Base-by-base conservation (phyloP, 2,113 vertebrate species). In the Pachypanchax playfairii region DNA sequence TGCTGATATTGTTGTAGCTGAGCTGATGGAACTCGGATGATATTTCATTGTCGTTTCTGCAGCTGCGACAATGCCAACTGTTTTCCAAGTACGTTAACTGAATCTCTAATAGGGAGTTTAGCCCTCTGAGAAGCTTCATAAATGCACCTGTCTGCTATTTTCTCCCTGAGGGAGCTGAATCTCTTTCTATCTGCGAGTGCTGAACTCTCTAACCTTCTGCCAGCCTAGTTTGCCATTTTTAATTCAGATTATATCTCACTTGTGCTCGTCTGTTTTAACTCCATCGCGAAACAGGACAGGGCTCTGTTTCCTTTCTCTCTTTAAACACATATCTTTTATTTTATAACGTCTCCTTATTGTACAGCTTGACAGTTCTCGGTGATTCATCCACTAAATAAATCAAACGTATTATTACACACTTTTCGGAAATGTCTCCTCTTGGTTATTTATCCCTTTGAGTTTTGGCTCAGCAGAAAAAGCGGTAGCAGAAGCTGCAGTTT, bases 141-240 rank as follows among this genome's bases (percentile, higher is more conserved):
- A 46, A 56, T 57, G 46, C 6, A 70, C 55, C 39, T 21, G 26
- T 69, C 44, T 79, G 31, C 41, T n/a, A 9, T 3, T 11, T 20
- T 28, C 31, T 33, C 41, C 66, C 31, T 47, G 3, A 2, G 25
- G 48, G 18, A n/a, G n/a, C 18, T 4, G 22, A 52, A 8, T 5
- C 38, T 22, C 24, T 44, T 15, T 28, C 18, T 20, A 31, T n/a
- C 48, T 25, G 38, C 17, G 25, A 56, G 35, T 26, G 17, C 12
- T 22, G 17, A 26, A 46, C 52, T n/a, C n/a, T 11, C 20, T 24
- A 44, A 56, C 57, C 39, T 52, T 28, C 53, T 15, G 44, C 36
- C 25, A 26, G 33, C 35, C 15, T 26, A 17, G 10, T 31, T 61
- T 7, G 6, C 50, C 18, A 2, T 18, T 33, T 46, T 17, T 58